These are phyloP conservation scores for Alligator mississippiensis DNA, from an alignment of 2,113 vertebrate species.

Conservation along the genomic window DNA sequence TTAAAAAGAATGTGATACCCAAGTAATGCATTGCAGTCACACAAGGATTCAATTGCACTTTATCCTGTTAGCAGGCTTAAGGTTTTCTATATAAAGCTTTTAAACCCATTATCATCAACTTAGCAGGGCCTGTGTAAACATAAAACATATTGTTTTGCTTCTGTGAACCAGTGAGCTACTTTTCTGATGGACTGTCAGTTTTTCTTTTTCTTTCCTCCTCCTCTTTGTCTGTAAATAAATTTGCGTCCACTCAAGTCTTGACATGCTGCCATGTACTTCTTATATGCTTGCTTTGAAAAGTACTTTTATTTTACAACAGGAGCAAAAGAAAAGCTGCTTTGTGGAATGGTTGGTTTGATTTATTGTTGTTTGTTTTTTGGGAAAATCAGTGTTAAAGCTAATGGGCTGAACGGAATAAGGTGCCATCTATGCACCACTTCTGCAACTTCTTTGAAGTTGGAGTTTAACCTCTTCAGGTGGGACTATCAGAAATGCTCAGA, in stretches of 20 bases:
- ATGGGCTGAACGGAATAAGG: conserved; percentile 29
- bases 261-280: background rate
- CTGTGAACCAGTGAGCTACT: background rate
- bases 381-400: conserved; percentile 51
- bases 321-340: background rate
- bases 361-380: background rate
- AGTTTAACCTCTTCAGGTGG: conserved; percentile 49
- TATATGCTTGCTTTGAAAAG: background rate
- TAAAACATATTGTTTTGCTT: background rate
- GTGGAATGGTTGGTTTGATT: conserved; percentile 30
- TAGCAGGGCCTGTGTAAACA: background rate
- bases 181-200: background rate
- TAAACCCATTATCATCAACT: conserved; percentile 29
- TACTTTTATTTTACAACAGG: background rate
- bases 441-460: conserved; percentile 48
- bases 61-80: conserved; percentile 34
- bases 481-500: conserved; percentile 13
- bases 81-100: conserved; percentile 29
- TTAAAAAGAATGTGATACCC: conserved; percentile 13
- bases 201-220: conserved; percentile 2
- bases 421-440: background rate
- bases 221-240: background rate
- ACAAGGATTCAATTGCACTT: conserved; percentile 46
- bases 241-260: background rate
- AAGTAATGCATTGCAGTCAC: background rate